Conservation (phyloP, 2,113 vertebrate genomes). For the Mobula hypostoma region DNA sequence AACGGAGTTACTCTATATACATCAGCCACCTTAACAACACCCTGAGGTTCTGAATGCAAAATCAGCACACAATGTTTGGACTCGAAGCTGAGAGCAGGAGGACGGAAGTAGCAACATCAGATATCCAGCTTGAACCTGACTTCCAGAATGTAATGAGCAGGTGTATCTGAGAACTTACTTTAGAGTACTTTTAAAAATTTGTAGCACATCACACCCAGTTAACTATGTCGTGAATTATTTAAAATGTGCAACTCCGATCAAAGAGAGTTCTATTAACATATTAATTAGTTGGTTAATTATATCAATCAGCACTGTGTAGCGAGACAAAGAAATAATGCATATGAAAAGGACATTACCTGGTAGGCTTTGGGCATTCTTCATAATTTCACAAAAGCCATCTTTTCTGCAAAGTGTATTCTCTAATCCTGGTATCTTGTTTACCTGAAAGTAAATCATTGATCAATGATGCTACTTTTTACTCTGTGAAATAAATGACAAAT, state of each 20-base stretch:
- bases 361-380: constrained; percentile 52
- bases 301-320: background rate
- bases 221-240: background rate
- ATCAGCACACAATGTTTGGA: no score
- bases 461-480: background rate
- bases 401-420: constrained; percentile 71
- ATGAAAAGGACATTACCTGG: constrained; percentile 61
- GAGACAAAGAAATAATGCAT: background rate
- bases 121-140: no score
- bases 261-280: background rate
- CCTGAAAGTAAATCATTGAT: constrained; percentile 54
- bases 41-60: no score
- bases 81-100: no score
- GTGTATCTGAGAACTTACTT: no score
- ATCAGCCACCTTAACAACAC: no score
- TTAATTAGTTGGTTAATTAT: background rate
- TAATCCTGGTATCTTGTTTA: constrained; percentile 73
- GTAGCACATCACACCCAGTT: no score
- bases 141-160: no score
- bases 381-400: constrained; percentile 66
- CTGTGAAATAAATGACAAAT: background rate
- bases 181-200: no score
- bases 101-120: no score
- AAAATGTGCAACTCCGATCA: background rate
- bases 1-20: no score